Evolutionary conservation across 2,797 vertebrate genomes (phyloP), one percentile per base, ranked within the genome.

Genomic region (Adrianichthys oophorus): DNA sequence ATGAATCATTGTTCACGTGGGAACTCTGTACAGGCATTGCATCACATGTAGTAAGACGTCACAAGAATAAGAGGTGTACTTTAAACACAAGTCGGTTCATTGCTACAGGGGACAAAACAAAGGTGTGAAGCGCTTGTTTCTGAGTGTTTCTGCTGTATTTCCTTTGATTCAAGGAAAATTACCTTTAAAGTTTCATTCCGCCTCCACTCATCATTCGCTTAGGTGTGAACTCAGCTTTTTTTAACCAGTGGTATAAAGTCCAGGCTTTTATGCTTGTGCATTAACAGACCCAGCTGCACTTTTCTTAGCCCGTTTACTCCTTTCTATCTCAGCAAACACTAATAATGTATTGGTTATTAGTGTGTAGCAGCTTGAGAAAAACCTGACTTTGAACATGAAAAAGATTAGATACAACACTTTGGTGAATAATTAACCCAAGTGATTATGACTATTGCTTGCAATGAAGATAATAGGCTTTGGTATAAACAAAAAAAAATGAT

Each of bases 341-440:
- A 26, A 64, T 59, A 45, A 26, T 42, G 41, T 71, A 37, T 75
- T 68, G 59, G 59, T 62, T 57, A 76, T 83, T 65, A 77, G 54
- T 40, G 18, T 78, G 72, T 52, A 63, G 37, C 48, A 67, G 50
- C 79, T 78, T 79, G 74, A 87, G 82, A 80, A 84, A 79, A 80
- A 55, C 43, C 44, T 67, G 70, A 60, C 84, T 83, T 90, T 91
- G 85, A 85, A 82, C 85, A 65, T 63, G 46, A 59, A 73, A 40
- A 54, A 52, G 41, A 74, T 68, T 67, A 47, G 70, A 74, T 65
- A 40, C 21, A 60, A 40, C 41, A 46, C 73, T 70, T 65, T 21
- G 55, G 60, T 84, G 47, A 88, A 86, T 84, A 56, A 88, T 87
- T 87, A 89, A 88, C 85, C 51, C 59, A 65, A 77, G 74, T 62